Evolutionary conservation across 2,113 vertebrate genomes (phyloP).

Genomic region (Gallinago paraguaiae): DNA sequence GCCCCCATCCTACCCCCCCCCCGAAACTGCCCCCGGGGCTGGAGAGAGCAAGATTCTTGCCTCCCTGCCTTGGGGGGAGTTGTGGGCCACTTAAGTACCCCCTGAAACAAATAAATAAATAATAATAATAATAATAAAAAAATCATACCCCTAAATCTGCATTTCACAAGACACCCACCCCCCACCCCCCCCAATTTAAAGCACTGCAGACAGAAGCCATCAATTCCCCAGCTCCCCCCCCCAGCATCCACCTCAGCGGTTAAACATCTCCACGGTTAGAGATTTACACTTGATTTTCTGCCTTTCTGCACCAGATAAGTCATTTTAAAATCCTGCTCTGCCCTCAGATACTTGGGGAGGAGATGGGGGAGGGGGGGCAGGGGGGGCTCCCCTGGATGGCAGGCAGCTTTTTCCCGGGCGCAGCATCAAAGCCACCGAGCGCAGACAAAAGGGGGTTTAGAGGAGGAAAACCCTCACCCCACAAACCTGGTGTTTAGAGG

Average conservation of each 20-base stretch:
- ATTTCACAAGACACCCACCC: background rate
- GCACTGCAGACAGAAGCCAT: background rate
- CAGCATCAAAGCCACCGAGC: background rate
- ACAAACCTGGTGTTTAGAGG: rapidly evolving
- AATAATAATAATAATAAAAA: too few relatives aligned
- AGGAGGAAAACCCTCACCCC: background rate
- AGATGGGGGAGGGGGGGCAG: too few relatives aligned
- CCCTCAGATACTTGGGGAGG: background rate
- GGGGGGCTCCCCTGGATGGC: background rate
- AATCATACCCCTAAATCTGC: background rate
- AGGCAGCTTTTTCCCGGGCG: background rate
- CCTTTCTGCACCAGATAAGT: background rate
- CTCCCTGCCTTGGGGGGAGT: background rate
- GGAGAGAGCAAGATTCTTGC: background rate
- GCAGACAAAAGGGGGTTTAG: constrained; percentile 28
- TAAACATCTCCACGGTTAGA: background rate
- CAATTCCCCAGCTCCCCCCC: background rate
- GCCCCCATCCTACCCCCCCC: too few relatives aligned
- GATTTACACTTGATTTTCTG: constrained; percentile 48
- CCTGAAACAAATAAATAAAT: too few relatives aligned
- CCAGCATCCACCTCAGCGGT: rapidly evolving
- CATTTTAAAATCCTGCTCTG: constrained; percentile 11
- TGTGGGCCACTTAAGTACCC: background rate
- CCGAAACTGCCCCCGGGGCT: background rate
- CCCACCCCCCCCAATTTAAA: background rate